A percentile compares a stretch with the other conserved stretches of the same genome.
These are phyloP conservation scores for Ormyrus labotus DNA, from an alignment of 2,888 invertebrate species.

Conservation along the genomic window DNA sequence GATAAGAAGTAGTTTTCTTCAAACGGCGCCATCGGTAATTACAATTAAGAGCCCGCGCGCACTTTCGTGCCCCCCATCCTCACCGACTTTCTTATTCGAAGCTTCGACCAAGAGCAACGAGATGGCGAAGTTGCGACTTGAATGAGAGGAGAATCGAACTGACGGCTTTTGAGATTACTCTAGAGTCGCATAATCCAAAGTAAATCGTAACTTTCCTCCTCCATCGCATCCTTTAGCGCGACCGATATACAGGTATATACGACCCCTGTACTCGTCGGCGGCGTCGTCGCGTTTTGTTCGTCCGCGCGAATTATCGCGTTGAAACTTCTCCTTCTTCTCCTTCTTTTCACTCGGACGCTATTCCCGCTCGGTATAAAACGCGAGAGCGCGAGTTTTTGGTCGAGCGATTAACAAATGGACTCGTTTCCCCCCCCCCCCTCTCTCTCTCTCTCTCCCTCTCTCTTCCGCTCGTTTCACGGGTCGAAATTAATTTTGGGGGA, in stretches of 20 bases:
- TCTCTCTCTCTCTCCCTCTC: too few species aligned
- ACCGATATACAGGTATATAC: too few species aligned
- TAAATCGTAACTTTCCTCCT: slow-evolving; percentile 30
- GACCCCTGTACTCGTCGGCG: too few species aligned
- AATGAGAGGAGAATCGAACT: slow-evolving; percentile 29
- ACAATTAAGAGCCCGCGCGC: slow-evolving; percentile 34
- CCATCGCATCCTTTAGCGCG: not conserved
- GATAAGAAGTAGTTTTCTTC: slow-evolving; percentile 1
- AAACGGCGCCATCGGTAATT: slow-evolving; percentile 40
- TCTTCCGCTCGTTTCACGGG: not conserved
- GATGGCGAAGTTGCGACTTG: slow-evolving; percentile 15
- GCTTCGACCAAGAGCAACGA: not conserved
- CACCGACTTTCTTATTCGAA: too few species aligned
- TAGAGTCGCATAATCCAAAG: slow-evolving; percentile 44
- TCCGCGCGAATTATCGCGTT: too few species aligned
- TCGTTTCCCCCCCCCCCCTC: not conserved
- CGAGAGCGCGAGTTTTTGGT: not conserved
- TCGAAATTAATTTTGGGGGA: slow-evolving; percentile 38
- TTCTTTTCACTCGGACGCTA: not conserved
- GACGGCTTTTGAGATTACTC: slow-evolving; percentile 39
- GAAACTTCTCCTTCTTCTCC: not conserved
- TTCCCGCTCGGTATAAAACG: not conserved
- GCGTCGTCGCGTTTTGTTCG: too few species aligned
- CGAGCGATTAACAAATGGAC: slow-evolving; percentile 40
- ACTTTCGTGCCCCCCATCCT: not conserved